Evolutionary conservation across 1,140 invertebrate species (phyloP).

Genomic region (fruit fly (Drosophila melanogaster)): DNA sequence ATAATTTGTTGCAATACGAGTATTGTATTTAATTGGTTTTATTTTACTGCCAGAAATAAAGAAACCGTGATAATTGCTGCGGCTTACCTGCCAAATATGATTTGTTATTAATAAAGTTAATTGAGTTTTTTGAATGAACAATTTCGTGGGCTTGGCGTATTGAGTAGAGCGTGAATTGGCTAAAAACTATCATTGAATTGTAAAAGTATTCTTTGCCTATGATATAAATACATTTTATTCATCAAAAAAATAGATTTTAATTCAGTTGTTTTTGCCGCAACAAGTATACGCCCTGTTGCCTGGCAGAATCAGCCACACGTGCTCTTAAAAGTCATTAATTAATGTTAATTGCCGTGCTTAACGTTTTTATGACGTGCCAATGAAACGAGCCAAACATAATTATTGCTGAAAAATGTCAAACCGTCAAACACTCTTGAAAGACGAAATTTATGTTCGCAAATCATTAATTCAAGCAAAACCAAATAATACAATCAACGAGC

Average conservation of each 20-base stretch:
- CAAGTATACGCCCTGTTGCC: constrained; percentile 38
- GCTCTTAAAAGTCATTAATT: constrained; percentile 60
- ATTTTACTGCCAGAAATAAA: constrained; percentile 1
- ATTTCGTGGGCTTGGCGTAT: neutral
- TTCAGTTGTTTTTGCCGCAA: neutral
- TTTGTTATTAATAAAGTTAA: constrained; percentile 6
- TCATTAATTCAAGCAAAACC: constrained; percentile 28
- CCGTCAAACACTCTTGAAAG: constrained; percentile 26
- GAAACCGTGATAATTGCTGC: constrained; percentile 6
- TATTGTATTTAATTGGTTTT: constrained; percentile 7
- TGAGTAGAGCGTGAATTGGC: neutral
- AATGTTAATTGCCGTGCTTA: constrained; percentile 45
- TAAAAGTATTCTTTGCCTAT: too few species aligned
- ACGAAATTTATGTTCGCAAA: constrained; percentile 27
- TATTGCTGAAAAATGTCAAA: constrained; percentile 41
- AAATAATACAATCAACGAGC: constrained; percentile 11
- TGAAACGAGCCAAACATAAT: constrained; percentile 58
- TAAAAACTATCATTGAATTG: neutral
- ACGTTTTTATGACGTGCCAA: constrained; percentile 69
- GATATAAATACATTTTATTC: neutral
- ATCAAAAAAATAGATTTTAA: neutral
- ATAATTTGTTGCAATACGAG: constrained; percentile 7
- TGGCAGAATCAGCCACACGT: constrained; percentile 43
- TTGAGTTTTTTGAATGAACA: neutral
- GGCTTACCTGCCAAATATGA: neutral